Percentiles rank a stretch among this genome's conserved stretches.
Conservation (phyloP, 2,797 vertebrate genomes). For the Poecile montanus region DNA sequence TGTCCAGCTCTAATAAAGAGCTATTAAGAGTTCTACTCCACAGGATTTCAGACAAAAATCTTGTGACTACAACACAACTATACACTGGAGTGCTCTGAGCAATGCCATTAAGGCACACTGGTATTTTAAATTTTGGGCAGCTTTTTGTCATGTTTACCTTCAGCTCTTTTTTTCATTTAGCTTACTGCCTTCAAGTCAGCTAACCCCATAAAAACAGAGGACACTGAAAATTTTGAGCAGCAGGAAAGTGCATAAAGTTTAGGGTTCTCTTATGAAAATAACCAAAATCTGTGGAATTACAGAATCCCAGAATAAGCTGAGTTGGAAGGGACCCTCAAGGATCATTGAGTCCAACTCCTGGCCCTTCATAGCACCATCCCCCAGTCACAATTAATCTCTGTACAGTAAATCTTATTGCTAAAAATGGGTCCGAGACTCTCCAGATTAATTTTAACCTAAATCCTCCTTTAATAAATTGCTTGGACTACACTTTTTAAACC, state of each 20-base stretch:
- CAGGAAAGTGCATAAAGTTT: not conserved
- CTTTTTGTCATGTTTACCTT: not conserved
- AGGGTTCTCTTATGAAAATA: not conserved
- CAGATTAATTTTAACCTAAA: slow-evolving; percentile 8
- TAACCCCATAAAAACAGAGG: not conserved
- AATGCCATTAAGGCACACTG: not conserved
- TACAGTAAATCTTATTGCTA: not conserved
- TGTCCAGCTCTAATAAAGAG: not conserved
- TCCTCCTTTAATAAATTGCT: not conserved
- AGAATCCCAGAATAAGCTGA: not conserved
- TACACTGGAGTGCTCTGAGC: not conserved
- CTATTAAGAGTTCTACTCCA: not conserved
- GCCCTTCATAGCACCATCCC: not conserved
- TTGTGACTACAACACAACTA: not conserved
- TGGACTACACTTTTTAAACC: not conserved
- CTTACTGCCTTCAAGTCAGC: not conserved
- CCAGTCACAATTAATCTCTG: not conserved
- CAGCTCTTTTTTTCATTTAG: not conserved
- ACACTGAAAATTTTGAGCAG: not conserved
- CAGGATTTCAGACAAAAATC: not conserved
- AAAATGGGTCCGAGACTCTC: not conserved
- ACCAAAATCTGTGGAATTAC: not conserved
- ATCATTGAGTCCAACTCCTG: not conserved
- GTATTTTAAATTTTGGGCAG: not conserved
- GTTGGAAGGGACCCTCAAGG: not conserved